These are phyloP conservation scores for Allolobophora icterica DNA, from an alignment of 2,888 invertebrate genomes.

Conservation along the genomic window DNA sequence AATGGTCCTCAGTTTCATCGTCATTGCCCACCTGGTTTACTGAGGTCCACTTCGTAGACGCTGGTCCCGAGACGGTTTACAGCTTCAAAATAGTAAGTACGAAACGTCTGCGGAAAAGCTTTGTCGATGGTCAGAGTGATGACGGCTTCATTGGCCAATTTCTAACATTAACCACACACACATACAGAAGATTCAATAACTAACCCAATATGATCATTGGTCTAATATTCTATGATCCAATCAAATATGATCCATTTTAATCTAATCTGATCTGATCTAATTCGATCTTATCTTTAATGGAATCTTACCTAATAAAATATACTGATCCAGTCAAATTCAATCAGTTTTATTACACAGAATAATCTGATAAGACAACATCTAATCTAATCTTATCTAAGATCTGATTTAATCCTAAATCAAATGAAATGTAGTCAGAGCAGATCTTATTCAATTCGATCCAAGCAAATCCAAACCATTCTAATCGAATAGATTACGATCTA, in stretches of 20 bases:
- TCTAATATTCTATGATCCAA: too few species aligned
- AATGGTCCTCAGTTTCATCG: not conserved
- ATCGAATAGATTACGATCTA: too few species aligned
- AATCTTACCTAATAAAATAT: too few species aligned
- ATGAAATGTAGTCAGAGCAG: too few species aligned
- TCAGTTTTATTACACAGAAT: too few species aligned
- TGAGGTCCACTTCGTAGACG: conserved; percentile 30
- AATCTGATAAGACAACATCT: too few species aligned
- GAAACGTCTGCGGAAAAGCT: conserved; percentile 45
- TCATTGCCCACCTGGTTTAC: not conserved
- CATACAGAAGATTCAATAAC: not conserved
- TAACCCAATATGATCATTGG: not conserved
- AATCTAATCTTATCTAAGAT: too few species aligned
- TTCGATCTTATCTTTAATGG: too few species aligned
- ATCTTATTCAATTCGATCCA: too few species aligned
- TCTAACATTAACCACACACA: not conserved
- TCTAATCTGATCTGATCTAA: not conserved
- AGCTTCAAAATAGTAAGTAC: conserved; percentile 45
- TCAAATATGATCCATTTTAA: not conserved
- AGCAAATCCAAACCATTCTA: too few species aligned
- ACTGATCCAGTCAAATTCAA: too few species aligned
- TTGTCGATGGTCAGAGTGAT: conserved; percentile 43
- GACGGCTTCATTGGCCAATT: conserved; percentile 13
- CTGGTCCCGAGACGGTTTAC: conserved; percentile 38
- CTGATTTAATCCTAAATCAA: too few species aligned